These are phyloP conservation scores for Thyatira batis DNA, from an alignment of 2,888 invertebrate genomes.

Conservation along the genomic window DNA sequence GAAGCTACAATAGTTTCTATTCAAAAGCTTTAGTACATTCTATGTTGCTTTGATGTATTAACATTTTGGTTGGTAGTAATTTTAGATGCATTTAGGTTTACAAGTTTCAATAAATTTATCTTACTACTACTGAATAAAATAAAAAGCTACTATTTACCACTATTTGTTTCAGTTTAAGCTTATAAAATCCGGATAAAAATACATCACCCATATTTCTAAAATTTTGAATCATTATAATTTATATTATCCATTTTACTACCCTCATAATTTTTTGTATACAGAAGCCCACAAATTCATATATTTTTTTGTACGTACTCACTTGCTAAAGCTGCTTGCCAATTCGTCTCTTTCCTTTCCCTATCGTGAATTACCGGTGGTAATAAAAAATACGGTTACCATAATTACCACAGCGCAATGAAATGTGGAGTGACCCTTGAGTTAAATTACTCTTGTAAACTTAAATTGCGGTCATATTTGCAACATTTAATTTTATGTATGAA, in stretches of 20 bases:
- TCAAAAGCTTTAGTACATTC: background rate
- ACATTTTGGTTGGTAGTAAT: background rate
- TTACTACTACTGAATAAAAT: too few species aligned
- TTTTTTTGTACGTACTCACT: too few species aligned
- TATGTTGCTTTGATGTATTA: background rate
- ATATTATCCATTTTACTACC: too few species aligned
- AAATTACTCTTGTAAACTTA: background rate
- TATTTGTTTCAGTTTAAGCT: too few species aligned
- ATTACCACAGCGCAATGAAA: background rate
- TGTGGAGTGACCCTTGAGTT: background rate
- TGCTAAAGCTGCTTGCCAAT: background rate
- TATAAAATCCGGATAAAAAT: too few species aligned
- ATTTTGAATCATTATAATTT: too few species aligned
- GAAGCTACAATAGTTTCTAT: constrained; percentile 22
- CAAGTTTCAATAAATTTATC: too few species aligned
- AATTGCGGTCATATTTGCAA: background rate
- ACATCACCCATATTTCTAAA: too few species aligned
- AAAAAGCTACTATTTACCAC: too few species aligned
- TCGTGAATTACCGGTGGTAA: background rate
- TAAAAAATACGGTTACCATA: background rate
- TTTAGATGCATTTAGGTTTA: background rate
- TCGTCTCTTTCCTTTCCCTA: background rate
- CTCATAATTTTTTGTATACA: too few species aligned
- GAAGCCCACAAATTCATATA: too few species aligned
- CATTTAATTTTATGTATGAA: background rate